A percentile compares a stretch with the other conserved stretches of the same genome.
Evolutionary conservation across 2,113 vertebrate species (phyloP).

Genomic region (Galbula dea): DNA sequence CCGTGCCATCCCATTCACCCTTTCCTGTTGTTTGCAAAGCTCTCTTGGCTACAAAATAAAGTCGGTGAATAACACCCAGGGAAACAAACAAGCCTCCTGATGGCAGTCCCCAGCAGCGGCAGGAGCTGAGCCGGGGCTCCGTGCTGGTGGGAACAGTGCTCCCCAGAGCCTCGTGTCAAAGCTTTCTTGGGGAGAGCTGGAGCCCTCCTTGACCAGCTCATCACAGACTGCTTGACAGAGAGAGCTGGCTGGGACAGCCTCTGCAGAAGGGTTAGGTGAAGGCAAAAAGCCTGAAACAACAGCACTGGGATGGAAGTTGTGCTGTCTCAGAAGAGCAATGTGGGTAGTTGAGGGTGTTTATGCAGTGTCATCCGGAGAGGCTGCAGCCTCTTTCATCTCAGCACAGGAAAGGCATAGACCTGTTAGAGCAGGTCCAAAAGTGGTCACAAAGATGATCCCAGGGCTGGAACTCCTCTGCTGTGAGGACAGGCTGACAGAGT

Average conservation of each 20-base stretch:
- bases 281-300: neutral
- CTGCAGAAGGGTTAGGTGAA: neutral
- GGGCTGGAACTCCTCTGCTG: too few relatives aligned
- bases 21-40: conserved; percentile 7
- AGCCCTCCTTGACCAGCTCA: neutral
- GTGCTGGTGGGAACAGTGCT: neutral
- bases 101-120: neutral
- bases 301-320: neutral
- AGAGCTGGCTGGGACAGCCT: neutral
- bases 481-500: too few relatives aligned
- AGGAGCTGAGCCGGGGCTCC: neutral
- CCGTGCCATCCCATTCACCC: neutral
- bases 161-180: neutral
- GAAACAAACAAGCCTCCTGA: neutral
- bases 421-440: too few relatives aligned
- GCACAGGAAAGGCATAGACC: too few relatives aligned
- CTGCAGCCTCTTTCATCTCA: neutral
- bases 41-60: conserved; percentile 24
- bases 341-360: neutral
- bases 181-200: neutral
- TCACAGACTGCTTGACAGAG: neutral
- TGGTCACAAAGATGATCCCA: too few relatives aligned
- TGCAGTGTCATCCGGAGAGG: neutral
- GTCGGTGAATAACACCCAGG: neutral
- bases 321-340: neutral